These are phyloP conservation scores for Columbina picui DNA, from an alignment of 2,113 vertebrate species.

Conservation along the genomic window DNA sequence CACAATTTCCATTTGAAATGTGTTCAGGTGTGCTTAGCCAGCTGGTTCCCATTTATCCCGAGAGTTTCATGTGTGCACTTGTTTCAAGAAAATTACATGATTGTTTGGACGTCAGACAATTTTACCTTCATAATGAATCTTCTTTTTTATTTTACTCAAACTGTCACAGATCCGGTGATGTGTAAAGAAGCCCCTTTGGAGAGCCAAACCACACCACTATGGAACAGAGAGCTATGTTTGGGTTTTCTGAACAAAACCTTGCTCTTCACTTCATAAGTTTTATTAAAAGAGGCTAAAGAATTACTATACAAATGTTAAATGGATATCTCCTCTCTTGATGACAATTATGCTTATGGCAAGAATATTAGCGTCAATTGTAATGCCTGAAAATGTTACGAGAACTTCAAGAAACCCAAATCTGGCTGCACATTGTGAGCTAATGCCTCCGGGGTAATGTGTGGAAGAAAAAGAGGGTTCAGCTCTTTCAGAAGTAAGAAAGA, in stretches of 20 bases:
- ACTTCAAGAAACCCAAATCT: conserved; percentile 6
- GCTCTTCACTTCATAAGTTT: neutral
- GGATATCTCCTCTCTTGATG: neutral
- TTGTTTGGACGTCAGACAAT: neutral
- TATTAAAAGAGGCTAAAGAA: neutral
- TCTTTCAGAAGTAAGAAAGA: neutral
- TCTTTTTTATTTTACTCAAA: neutral
- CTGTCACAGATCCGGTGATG: neutral
- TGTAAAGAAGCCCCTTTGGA: neutral
- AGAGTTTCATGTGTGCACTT: neutral
- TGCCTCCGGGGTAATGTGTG: neutral
- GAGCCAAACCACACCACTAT: neutral
- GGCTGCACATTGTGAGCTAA: neutral
- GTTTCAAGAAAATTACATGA: neutral
- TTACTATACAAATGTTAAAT: neutral
- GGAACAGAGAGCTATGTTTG: neutral
- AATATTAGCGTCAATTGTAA: neutral
- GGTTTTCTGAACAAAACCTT: neutral
- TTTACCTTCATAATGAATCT: neutral
- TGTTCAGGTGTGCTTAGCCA: neutral
- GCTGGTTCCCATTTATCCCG: neutral
- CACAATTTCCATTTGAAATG: neutral
- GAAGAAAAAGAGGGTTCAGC: neutral
- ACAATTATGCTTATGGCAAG: neutral
- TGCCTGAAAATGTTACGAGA: neutral